Percentiles rank a stretch among this genome's conserved stretches.
Evolutionary conservation across 2,113 vertebrate genomes (phyloP).

Genomic region (Centropus bengalensis): DNA sequence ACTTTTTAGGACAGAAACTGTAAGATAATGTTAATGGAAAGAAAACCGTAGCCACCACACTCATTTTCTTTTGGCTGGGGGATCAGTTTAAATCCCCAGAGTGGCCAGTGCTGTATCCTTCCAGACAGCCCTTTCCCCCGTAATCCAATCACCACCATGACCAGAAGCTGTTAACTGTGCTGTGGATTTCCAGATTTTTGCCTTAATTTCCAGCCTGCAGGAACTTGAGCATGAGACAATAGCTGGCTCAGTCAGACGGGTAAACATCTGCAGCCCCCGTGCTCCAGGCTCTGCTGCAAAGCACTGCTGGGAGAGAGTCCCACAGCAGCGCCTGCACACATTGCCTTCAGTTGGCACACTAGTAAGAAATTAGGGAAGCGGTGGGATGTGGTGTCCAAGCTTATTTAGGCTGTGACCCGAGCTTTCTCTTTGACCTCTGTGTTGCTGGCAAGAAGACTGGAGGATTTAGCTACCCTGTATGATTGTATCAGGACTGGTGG

Average conservation of each 20-base stretch:
- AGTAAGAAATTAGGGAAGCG: background rate
- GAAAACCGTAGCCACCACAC: conserved; percentile 41
- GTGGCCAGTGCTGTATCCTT: conserved; percentile 7
- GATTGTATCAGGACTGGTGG: background rate
- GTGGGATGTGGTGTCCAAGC: background rate
- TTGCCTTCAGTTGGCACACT: background rate
- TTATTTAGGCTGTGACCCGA: background rate
- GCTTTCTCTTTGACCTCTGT: conserved; percentile 10
- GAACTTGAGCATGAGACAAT: background rate
- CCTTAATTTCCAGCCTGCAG: background rate
- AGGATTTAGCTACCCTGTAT: background rate
- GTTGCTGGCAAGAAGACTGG: background rate
- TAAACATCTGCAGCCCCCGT: conserved; percentile 42
- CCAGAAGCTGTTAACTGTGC: conserved; percentile 44
- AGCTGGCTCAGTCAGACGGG: background rate
- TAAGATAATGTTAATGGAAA: background rate
- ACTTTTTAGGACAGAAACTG: conserved; percentile 15
- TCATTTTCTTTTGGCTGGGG: conserved; percentile 46
- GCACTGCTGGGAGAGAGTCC: background rate
- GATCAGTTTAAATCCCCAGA: conserved; percentile 28
- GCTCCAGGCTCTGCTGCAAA: background rate
- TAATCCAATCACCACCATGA: conserved; percentile 62
- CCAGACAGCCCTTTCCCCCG: conserved; percentile 6
- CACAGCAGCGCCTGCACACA: background rate
- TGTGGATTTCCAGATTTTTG: conserved; percentile 48